phyloP scores from a whole-genome alignment of 2,113 vertebrate species.

The Gymnarchus niloticus region DNA sequence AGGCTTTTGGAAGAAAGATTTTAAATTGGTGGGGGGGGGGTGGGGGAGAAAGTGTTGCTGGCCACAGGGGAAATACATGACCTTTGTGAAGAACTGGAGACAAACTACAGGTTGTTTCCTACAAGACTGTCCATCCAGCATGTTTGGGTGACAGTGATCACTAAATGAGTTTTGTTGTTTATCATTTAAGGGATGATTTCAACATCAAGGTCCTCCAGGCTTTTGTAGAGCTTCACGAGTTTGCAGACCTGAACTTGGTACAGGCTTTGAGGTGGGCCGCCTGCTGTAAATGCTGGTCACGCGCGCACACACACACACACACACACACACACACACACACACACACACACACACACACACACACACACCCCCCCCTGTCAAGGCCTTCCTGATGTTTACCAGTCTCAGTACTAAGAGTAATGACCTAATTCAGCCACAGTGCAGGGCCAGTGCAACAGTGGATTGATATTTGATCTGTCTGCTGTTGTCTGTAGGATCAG shows the following conservation, averaged over 20 bases:
- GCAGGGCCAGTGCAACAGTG: neutral
- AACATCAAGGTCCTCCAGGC: slow-evolving; percentile 97
- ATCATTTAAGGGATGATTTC: slow-evolving; percentile 83
- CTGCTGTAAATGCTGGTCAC: neutral
- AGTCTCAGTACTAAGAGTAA: neutral
- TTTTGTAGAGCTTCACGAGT: slow-evolving; percentile 97
- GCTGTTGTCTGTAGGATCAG: neutral
- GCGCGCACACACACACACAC: neutral
- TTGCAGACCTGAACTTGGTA: slow-evolving; percentile 96
- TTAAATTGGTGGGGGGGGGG: too few species aligned
- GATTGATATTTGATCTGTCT: neutral
- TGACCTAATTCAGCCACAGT: neutral
- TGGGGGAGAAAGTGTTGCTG: neutral
- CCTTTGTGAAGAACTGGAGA: neutral
- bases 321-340: neutral
- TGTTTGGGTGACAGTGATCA: neutral
- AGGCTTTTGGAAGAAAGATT: neutral
- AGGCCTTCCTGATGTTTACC: neutral
- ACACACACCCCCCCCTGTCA: neutral
- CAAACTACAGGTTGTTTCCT: neutral
- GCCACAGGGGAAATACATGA: neutral
- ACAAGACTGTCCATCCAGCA: neutral
- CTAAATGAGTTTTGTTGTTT: slow-evolving; percentile 17
- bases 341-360: neutral
- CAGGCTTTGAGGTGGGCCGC: slow-evolving; percentile 86